These are phyloP conservation scores for Drosophila sulfurigaster DNA, from an alignment of 1,140 invertebrate species.

Conservation along the genomic window DNA sequence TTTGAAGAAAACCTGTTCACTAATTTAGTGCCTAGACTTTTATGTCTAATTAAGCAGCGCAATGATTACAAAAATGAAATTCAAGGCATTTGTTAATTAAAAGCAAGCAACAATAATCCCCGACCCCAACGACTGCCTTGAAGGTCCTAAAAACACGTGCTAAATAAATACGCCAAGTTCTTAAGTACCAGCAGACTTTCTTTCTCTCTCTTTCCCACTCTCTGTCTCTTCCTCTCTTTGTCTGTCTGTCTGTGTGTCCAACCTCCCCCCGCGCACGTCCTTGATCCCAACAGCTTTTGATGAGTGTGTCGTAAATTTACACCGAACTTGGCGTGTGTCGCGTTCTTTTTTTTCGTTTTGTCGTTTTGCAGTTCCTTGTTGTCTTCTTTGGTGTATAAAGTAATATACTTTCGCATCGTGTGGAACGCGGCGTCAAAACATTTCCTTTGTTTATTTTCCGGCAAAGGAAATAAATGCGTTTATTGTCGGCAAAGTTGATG, in stretches of 20 bases:
- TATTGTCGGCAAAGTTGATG: slow-evolving; percentile 42
- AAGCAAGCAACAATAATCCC: slow-evolving; percentile 50
- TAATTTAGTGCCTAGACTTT: slow-evolving; percentile 51
- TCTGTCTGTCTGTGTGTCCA: slow-evolving; percentile 3
- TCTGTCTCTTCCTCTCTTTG: not conserved
- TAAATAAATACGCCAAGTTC: slow-evolving; percentile 54
- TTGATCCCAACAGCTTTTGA: slow-evolving; percentile 2
- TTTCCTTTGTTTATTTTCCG: slow-evolving; percentile 39
- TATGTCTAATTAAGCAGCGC: slow-evolving; percentile 48
- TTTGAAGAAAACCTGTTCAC: slow-evolving; percentile 19
- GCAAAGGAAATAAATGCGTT: slow-evolving; percentile 29
- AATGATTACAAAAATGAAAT: slow-evolving; percentile 50
- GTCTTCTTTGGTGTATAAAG: slow-evolving; percentile 15
- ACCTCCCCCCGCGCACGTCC: not conserved
- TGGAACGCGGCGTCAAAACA: slow-evolving; percentile 22
- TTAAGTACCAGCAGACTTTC: slow-evolving; percentile 40
- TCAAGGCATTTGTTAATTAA: slow-evolving; percentile 56
- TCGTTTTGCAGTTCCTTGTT: slow-evolving; percentile 1
- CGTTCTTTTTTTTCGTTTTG: not conserved
- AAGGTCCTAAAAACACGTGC: slow-evolving; percentile 35
- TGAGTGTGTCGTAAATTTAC: slow-evolving; percentile 49
- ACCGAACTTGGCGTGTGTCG: slow-evolving; percentile 10
- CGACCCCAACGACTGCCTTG: not conserved
- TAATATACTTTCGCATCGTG: not conserved
- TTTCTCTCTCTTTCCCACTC: not conserved